These are phyloP conservation scores for Neolamprologus brichardi DNA, from an alignment of 2,113 vertebrate species.

Conservation along the genomic window DNA sequence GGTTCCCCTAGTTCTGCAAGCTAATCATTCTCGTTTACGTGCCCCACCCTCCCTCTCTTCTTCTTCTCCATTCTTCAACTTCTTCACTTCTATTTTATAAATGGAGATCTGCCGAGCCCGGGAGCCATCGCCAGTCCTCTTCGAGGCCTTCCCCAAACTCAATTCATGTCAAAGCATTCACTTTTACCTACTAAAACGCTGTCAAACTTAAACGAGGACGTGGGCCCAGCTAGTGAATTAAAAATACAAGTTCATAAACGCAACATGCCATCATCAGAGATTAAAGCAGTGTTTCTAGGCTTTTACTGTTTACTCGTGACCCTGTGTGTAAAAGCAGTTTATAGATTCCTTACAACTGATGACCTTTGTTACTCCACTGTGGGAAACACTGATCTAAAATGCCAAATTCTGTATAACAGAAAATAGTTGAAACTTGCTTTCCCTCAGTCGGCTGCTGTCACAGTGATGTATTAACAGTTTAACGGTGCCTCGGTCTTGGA, in stretches of 20 bases:
- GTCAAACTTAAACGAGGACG: neutral
- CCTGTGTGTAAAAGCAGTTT: neutral
- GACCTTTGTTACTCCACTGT: neutral
- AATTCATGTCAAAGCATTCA: neutral
- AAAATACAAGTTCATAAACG: neutral
- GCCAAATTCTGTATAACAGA: neutral
- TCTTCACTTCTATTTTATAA: neutral
- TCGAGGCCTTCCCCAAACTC: neutral
- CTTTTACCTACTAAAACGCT: neutral
- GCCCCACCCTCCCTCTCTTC: neutral
- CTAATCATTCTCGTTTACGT: neutral
- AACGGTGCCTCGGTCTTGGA: neutral
- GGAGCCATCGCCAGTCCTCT: neutral
- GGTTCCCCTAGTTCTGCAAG: neutral
- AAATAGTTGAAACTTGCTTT: neutral
- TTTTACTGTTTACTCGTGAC: neutral
- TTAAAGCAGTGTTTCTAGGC: neutral
- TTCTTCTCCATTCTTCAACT: neutral
- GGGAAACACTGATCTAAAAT: neutral
- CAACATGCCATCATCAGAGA: neutral
- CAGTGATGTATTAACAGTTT: neutral
- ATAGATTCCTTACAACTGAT: neutral
- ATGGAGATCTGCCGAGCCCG: fast-evolving
- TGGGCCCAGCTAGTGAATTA: neutral
- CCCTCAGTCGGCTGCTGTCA: neutral